Percentiles rank a stretch among this genome's conserved stretches.
Conservation (phyloP, 37 sponge, comb jelly and placozoan genomes). For the Hexactinellida sp. region DNA sequence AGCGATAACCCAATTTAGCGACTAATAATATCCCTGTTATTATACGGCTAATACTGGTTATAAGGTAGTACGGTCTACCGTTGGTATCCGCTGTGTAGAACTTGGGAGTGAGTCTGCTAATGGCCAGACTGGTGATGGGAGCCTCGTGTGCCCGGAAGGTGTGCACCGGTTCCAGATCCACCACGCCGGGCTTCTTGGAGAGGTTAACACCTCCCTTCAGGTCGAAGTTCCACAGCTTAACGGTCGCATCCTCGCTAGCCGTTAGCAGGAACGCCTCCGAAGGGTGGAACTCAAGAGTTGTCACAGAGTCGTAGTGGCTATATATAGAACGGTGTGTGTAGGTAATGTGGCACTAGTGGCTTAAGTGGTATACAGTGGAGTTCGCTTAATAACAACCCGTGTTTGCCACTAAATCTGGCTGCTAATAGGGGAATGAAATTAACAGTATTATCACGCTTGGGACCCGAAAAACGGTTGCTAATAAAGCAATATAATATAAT, state of each 20-base stretch:
- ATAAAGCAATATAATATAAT: too few relatives aligned
- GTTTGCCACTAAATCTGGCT: too few relatives aligned
- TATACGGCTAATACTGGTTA: not conserved
- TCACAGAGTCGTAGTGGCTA: slow-evolving; percentile 83
- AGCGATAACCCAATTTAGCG: too few relatives aligned
- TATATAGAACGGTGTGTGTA: too few relatives aligned
- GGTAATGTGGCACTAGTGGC: too few relatives aligned
- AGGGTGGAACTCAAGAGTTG: slow-evolving; percentile 69
- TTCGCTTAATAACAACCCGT: too few relatives aligned
- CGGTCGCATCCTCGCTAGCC: slow-evolving; percentile 42
- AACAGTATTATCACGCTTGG: too few relatives aligned
- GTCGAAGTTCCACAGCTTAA: slow-evolving; percentile 66
- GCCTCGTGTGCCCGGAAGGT: slow-evolving; percentile 72
- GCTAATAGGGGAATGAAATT: not conserved
- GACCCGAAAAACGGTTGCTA: too few relatives aligned
- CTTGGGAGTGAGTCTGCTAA: not conserved
- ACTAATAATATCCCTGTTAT: not conserved
- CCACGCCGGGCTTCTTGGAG: slow-evolving; percentile 25
- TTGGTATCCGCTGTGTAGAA: not conserved
- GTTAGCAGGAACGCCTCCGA: slow-evolving; percentile 38
- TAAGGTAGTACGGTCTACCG: not conserved
- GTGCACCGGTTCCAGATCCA: slow-evolving; percentile 79
- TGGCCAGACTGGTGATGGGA: not conserved
- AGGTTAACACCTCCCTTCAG: not conserved
- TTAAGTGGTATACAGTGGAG: too few relatives aligned